Evolutionary conservation across 1,140 invertebrate species (phyloP), one percentile per base, ranked within the genome.

Genomic region (Drosophila cardini): DNA sequence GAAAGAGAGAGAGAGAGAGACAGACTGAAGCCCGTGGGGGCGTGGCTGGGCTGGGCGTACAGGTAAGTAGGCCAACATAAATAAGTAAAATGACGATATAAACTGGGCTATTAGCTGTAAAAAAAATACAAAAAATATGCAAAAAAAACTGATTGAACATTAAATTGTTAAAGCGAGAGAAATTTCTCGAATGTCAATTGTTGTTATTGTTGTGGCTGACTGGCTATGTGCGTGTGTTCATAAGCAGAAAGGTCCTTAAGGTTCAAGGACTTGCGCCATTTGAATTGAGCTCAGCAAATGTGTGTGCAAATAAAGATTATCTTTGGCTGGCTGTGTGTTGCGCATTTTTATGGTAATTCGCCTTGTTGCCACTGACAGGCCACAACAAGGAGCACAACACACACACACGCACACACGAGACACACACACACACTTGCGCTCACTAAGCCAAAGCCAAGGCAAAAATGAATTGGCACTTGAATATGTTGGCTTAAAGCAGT

Each of bases 281-380:
- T 78, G 77, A 81, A 69, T 78, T 85, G 74, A 34, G 13, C 50
- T 32, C 4, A n/a, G 7, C 45, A 46, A 26, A 26, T 26, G 50
- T 62, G 67, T 42, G 60, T 36, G 62, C 68, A 89, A 83, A 89
- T 87, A 87, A 84, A 89, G 80, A 87, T 87, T 80, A 87, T 87
- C 83, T 87, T 80, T 79, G 34, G 9, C 32, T 79, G 34, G 9
- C 32, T 32, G 64, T 72, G 72, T 43, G 84, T 58, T 72, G 76
- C 83, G 83, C 84, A 87, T 89, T 89, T 87, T 87, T 89, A 89
- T 87, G 83, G 77, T 89, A 89, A 84, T 89, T 87, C 78, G 42
- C 64, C 63, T 46, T 58, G 57, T 50, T 53, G 56, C 32, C 58
- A 62, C 38, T 53, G 34, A 57, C 57, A 71, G 52, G 53, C 68